These are phyloP conservation scores for Patella ulyssiponensis DNA, from an alignment of 2,888 invertebrate species.

Conservation along the genomic window DNA sequence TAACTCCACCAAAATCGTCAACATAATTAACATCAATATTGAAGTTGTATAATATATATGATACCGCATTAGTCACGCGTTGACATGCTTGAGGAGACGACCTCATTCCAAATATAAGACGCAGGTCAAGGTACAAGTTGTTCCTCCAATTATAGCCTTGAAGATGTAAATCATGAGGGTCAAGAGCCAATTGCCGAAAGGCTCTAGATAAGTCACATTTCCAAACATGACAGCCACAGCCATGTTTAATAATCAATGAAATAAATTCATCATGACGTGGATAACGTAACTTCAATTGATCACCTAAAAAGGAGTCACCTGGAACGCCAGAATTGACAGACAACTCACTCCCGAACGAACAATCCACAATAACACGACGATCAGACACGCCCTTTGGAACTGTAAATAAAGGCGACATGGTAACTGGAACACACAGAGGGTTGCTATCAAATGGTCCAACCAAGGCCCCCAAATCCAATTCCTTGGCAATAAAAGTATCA, in stretches of 20 bases:
- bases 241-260: neutral
- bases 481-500: neutral
- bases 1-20: neutral
- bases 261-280: neutral
- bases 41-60: neutral
- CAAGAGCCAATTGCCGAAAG: neutral
- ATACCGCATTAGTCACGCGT: neutral
- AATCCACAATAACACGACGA: neutral
- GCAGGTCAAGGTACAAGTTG: neutral
- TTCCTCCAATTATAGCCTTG: neutral
- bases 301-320: neutral
- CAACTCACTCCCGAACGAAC: neutral
- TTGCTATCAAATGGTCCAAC: neutral
- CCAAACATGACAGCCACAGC: neutral
- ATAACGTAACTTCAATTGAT: neutral
- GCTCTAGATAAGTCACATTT: neutral
- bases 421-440: neutral
- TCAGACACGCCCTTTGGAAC: neutral
- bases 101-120: neutral
- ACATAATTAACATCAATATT: neutral
- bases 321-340: neutral
- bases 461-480: neutral
- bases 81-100: neutral
- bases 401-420: neutral
- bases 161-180: constrained; percentile 1